Evolutionary conservation across 2,113 vertebrate species (phyloP).

Genomic region (Triplophysa siluroides): DNA sequence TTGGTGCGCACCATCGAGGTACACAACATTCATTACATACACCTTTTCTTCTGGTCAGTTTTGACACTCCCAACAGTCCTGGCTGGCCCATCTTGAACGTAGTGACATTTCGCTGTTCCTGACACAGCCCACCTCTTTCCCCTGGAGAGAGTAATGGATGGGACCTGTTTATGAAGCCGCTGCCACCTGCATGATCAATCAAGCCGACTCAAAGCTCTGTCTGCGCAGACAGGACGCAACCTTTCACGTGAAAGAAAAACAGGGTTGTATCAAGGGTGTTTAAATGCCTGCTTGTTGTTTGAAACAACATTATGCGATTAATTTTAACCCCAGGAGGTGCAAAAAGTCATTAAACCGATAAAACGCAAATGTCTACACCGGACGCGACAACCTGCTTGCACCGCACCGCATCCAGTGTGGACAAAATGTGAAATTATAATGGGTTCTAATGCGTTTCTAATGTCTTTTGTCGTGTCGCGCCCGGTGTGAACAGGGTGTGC

Average conservation of each 20-base stretch:
- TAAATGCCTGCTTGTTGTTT: neutral
- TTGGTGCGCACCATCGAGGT: slow-evolving; percentile 14
- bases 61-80: slow-evolving; percentile 53
- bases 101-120: slow-evolving; percentile 68
- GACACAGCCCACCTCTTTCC: slow-evolving; percentile 57
- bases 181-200: slow-evolving; percentile 75
- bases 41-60: slow-evolving; percentile 65
- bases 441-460: no score
- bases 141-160: slow-evolving; percentile 76
- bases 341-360: no score
- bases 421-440: no score
- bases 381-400: no score
- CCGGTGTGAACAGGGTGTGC: no score
- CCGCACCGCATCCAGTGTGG: no score
- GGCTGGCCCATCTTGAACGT: slow-evolving; percentile 41
- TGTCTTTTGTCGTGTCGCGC: no score
- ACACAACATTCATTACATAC: neutral
- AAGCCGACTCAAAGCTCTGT: slow-evolving; percentile 61
- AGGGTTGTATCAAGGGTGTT: neutral
- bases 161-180: slow-evolving; percentile 74
- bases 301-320: neutral
- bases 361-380: no score
- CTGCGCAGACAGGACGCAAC: slow-evolving; percentile 39
- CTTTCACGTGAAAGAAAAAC: slow-evolving; percentile 24
- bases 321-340: no score